phyloP scores from a whole-genome alignment of 2,113 vertebrate species.

The Scomber scombrus region DNA sequence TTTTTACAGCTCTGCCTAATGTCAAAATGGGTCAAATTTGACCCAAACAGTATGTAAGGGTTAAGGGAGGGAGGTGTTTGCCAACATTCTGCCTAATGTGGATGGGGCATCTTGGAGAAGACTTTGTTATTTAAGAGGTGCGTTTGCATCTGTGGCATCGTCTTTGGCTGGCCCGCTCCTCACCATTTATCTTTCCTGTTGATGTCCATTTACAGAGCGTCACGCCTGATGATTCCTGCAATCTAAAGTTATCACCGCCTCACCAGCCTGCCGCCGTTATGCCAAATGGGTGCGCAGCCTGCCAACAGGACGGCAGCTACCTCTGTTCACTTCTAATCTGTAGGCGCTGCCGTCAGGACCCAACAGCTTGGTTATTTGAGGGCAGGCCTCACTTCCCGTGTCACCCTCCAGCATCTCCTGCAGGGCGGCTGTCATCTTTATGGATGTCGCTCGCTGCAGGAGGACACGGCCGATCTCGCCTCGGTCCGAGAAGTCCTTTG shows the following conservation, averaged over 20 bases:
- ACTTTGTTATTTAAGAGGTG: slow-evolving; percentile 28
- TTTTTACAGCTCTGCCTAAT: too few relatives aligned
- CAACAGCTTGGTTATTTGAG: slow-evolving; percentile 54
- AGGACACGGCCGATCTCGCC: slow-evolving; percentile 11
- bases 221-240: slow-evolving; percentile 48
- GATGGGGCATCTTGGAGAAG: slow-evolving; percentile 19
- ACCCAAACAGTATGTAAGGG: too few relatives aligned
- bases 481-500: slow-evolving; percentile 27
- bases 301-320: slow-evolving; percentile 37
- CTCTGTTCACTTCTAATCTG: slow-evolving; percentile 27
- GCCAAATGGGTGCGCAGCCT: slow-evolving; percentile 48
- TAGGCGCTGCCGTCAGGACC: slow-evolving; percentile 3
- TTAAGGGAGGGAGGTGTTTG: slow-evolving; percentile 4
- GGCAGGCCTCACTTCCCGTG: slow-evolving; percentile 21
- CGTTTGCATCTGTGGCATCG: slow-evolving; percentile 29
- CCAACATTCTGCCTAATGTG: slow-evolving; percentile 9
- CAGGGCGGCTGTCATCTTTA: slow-evolving; percentile 54
- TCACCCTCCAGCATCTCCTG: slow-evolving; percentile 2
- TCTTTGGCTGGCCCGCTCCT: slow-evolving; percentile 29
- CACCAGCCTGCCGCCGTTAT: slow-evolving; percentile 39
- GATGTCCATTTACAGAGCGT: slow-evolving; percentile 52
- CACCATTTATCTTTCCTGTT: slow-evolving; percentile 42
- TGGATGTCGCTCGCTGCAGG: slow-evolving; percentile 40
- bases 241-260: slow-evolving; percentile 56
- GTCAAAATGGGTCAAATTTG: too few relatives aligned